Percentiles rank a stretch among this genome's conserved stretches.
Evolutionary conservation across 2,888 invertebrate genomes (phyloP).

Genomic region (Rapana venosa): DNA sequence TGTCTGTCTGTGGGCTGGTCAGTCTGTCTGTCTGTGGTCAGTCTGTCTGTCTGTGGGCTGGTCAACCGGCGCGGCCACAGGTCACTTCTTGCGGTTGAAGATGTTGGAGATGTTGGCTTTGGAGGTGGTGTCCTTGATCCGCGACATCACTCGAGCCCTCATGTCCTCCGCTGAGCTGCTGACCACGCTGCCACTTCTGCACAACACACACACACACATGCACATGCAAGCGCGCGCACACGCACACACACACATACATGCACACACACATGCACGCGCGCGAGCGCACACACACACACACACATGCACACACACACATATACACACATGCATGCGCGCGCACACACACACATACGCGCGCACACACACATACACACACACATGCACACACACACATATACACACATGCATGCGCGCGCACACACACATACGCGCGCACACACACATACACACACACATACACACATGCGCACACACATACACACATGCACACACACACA

Average conservation of each 20-base stretch:
- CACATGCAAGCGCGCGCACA: background rate
- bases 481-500: background rate
- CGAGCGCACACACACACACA: background rate
- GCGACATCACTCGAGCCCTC: conserved; percentile 69
- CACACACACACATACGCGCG: background rate
- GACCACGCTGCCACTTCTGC: conserved; percentile 48
- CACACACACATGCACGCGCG: background rate
- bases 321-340: background rate
- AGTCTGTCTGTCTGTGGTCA: too few species aligned
- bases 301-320: background rate
- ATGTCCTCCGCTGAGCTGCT: conserved; percentile 62
- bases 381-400: too few species aligned
- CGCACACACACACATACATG: background rate
- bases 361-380: background rate
- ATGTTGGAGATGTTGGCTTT: conserved; percentile 70
- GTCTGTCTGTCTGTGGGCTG: too few species aligned
- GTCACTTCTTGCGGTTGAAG: conserved; percentile 69
- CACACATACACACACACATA: too few species aligned
- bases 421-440: too few species aligned
- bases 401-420: too few species aligned
- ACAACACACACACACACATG: background rate
- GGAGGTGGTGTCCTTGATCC: conserved; percentile 69
- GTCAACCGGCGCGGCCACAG: background rate
- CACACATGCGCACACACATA: too few species aligned
- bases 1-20: too few species aligned